These are phyloP conservation scores for Phrynocephalus vlangalii DNA, from an alignment of 2,797 vertebrate species.

Conservation along the genomic window DNA sequence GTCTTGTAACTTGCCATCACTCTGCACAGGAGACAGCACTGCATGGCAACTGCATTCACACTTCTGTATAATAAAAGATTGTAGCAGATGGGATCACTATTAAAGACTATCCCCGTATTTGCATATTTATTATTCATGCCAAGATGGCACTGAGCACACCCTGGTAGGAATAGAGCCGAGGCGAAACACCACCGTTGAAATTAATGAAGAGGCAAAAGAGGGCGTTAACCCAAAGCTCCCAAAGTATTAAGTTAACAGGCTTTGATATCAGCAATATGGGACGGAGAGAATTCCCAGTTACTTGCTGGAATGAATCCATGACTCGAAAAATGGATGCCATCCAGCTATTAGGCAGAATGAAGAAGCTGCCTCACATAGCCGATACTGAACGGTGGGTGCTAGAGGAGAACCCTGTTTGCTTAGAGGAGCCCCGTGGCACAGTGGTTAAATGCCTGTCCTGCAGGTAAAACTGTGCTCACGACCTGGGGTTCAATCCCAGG, in stretches of 20 bases:
- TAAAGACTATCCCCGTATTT: conserved; percentile 74
- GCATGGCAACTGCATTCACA: conserved; percentile 83
- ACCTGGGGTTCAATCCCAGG: too few species aligned
- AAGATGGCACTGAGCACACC: conserved; percentile 67
- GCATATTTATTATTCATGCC: conserved; percentile 71
- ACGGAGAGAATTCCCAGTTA: conserved; percentile 49
- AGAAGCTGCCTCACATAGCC: too few species aligned
- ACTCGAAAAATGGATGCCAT: not conserved
- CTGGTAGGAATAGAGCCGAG: conserved; percentile 53
- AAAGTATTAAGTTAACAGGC: conserved; percentile 29
- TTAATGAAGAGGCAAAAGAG: conserved; percentile 55
- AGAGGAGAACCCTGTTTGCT: not conserved
- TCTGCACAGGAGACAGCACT: conserved; percentile 71
- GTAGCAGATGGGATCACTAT: conserved; percentile 79
- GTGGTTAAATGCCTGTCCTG: too few species aligned
- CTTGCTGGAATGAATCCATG: not conserved
- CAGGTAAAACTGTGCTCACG: too few species aligned
- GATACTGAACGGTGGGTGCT: too few species aligned
- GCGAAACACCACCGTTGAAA: conserved; percentile 54
- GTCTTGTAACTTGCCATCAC: conserved; percentile 62
- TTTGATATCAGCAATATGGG: conserved; percentile 60
- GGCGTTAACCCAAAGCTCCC: conserved; percentile 45
- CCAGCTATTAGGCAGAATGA: not conserved
- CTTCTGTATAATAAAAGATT: conserved; percentile 74
- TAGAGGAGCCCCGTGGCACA: too few species aligned